Percentiles rank a stretch among this genome's conserved stretches.
Conservation (phyloP, 2,797 vertebrate species). For the Brotula barbata region DNA sequence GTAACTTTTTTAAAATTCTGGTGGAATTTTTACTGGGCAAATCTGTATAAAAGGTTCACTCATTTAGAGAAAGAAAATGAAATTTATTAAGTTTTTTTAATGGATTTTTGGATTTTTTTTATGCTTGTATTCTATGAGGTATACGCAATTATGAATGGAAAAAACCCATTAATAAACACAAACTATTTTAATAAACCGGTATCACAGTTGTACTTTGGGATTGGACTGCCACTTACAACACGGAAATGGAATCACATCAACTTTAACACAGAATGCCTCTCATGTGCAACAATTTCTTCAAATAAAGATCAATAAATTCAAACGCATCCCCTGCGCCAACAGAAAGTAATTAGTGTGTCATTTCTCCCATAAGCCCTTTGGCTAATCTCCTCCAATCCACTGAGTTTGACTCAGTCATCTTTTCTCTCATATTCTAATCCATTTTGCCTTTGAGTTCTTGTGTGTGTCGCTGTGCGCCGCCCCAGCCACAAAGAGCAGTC, state of each 20-base stretch:
- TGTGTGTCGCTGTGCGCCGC: conserved; percentile 69
- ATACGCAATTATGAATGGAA: no score
- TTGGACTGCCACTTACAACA: no score
- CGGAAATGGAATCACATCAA: background rate
- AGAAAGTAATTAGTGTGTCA: conserved; percentile 78
- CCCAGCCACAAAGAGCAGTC: conserved; percentile 72
- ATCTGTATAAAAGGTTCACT: no score
- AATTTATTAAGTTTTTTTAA: no score
- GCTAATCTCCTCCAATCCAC: conserved; percentile 80
- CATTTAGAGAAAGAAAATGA: no score
- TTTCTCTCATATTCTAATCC: conserved; percentile 82
- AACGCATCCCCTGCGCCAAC: conserved; percentile 46
- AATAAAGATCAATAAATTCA: conserved; percentile 37
- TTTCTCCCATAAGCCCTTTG: conserved; percentile 73
- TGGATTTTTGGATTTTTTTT: no score
- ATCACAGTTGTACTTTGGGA: no score
- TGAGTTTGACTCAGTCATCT: conserved; percentile 83
- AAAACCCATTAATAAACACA: no score
- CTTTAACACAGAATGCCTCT: background rate
- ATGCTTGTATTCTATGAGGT: no score
- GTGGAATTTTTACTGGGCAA: no score
- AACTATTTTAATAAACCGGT: no score
- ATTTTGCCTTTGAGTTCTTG: conserved; percentile 82
- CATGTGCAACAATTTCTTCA: conserved; percentile 14
- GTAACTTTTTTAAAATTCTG: no score